Base-by-base conservation (phyloP, 1,140 invertebrate genomes). In the Zeugodacus cucurbitae region DNA sequence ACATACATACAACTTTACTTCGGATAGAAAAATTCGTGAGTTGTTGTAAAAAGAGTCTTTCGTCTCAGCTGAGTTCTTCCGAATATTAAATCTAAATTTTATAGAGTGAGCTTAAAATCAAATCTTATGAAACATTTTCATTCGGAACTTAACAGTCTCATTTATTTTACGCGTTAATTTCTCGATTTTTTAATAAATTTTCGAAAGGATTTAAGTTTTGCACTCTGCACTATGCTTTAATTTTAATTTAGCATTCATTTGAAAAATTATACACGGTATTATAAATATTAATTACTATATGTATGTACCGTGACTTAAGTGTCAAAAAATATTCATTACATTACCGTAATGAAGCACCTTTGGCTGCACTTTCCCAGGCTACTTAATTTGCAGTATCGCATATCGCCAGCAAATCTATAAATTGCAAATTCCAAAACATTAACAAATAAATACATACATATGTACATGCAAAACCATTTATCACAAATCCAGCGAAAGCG, bases 371-470 rank as follows among this genome's bases (percentile, higher is more conserved):
- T 82, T 82, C 74, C 74, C 74, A 82, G 74, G 74, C 74, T 82
- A 82, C 74, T 82, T 82, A 82, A 82, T 82, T 82, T 82, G 41
- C 41, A n/a, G 74, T 82, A 48, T 82, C 74, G 74, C 74, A 82
- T 82, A 82, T 29, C 74, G n/a, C 74, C 37, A 26, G 22, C 37
- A 48, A 78, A 48, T 78, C 37, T 44, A n/a, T 20, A 29, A 78
- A 78, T 48, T 44, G 74, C 74, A 48, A 78, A 78, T 78, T 78
- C 41, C 41, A 78, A 78, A 78, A 78, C 37, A 82, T 82, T n/a
- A n/a, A 44, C 4, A 82, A 29, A 70, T 34, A 82, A 17, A 5
- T 82, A 37, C 22, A 29, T 11, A 34, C 7, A 29, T 48, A 22
- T n/a, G 14, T 78, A 44, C 70, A 67, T 67, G 58, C 58, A 67